Base-by-base conservation (phyloP, 2,888 invertebrate species). In the Miltochrista miniata region DNA sequence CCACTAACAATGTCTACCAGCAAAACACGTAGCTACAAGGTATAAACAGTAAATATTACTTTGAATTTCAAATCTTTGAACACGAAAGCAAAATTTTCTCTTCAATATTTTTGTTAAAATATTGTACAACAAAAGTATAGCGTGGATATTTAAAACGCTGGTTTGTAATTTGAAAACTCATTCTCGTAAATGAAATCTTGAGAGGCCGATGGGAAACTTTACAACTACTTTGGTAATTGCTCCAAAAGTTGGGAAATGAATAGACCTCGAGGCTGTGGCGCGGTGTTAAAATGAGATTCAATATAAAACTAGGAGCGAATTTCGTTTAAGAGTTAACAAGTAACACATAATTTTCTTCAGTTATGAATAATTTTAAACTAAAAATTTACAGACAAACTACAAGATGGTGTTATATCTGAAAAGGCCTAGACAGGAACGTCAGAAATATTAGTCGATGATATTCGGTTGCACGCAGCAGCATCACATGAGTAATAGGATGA, bases 221-320 rank as follows among this genome's bases (percentile, higher is more conserved):
- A 72, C 73, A 81, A 85, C 85, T 86, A 84, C 85, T 87, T 86
- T 76, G 75, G 82, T 85, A 87, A 87, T 85, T 86, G 85, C 81
- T 79, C 76, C 74, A 67, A 80, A 87, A 86, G 79, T 87, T 87
- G 59, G 61, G 54, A 72, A 78, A 81, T 75, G 77, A 77, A 79
- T 77, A 76, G 75, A 79, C 76, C 78, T 71, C 54, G 66, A 59
- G 74, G 80, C 76, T 61, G 63, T 58, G 57, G 68, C 74, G 63
- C 59, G 57, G 68, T 74, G 72, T 71, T 74, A 70, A 76, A 79
- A 79, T 75, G 77, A 80, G 63, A 78, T 72, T 69, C 68, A 70
- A 74, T 76, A 74, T 69, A 66, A 62, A 69, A 68, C 68, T 67
- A 60, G 66, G 72, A n/a, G n/a, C n/a, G n/a, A 69, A 67, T 61